phyloP scores from a whole-genome alignment of 2,113 vertebrate species.

The Pelecanus crispus region DNA sequence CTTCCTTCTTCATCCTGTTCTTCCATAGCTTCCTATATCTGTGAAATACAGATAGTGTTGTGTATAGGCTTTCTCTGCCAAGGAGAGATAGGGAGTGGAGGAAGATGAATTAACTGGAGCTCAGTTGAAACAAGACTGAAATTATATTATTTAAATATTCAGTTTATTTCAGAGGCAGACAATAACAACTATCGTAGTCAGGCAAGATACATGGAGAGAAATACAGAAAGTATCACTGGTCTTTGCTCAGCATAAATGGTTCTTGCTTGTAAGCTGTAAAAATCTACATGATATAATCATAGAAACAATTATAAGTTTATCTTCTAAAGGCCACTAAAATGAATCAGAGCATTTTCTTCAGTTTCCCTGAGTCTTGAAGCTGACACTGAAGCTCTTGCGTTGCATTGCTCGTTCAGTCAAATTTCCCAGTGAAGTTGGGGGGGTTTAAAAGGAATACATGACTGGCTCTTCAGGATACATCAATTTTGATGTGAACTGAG shows the following conservation, averaged over 20 bases:
- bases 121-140: background rate
- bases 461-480: background rate
- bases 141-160: background rate
- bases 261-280: background rate
- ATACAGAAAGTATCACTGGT: background rate
- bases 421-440: background rate
- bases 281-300: background rate
- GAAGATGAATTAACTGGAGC: constrained; percentile 18
- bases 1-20: background rate
- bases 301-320: background rate
- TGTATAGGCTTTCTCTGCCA: background rate
- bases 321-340: background rate
- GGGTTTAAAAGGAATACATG: background rate
- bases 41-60: background rate
- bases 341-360: background rate
- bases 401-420: background rate
- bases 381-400: background rate
- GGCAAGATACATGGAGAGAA: background rate
- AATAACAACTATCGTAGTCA: background rate
- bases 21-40: background rate
- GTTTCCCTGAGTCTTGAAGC: background rate
- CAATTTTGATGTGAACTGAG: background rate
- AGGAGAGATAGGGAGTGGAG: background rate
- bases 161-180: constrained; percentile 6
- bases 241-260: background rate